Conservation (phyloP, 2,888 invertebrate species). For the Capitulum mitella region DNA sequence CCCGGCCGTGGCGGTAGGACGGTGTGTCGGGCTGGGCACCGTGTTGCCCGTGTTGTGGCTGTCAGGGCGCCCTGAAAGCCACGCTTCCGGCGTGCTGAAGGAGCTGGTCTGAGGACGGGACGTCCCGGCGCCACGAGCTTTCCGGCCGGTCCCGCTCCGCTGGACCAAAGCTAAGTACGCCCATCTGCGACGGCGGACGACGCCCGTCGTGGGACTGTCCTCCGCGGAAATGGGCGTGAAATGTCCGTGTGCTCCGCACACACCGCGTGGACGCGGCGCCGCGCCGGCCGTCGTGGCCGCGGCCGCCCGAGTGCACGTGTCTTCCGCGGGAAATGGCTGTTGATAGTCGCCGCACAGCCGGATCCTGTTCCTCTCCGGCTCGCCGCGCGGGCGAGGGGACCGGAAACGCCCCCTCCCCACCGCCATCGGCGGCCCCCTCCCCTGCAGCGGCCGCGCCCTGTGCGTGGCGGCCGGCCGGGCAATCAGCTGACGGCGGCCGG, state of each 20-base stretch:
- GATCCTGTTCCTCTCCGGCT: not conserved
- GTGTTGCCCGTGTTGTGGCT: not conserved
- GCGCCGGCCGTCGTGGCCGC: not conserved
- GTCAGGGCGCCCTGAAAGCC: not conserved
- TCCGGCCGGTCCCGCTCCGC: not conserved
- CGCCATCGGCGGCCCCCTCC: too few species aligned
- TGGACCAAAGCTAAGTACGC: not conserved
- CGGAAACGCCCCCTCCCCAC: not conserved
- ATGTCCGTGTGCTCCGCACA: too few species aligned
- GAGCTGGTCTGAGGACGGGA: too few species aligned
- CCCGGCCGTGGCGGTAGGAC: not conserved
- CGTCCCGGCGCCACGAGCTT: too few species aligned
- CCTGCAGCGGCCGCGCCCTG: not conserved
- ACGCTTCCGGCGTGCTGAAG: too few species aligned
- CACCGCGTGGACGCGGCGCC: too few species aligned
- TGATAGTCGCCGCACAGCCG: not conserved
- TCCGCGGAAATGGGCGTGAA: too few species aligned
- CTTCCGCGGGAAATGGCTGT: not conserved
- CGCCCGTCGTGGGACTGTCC: too few species aligned
- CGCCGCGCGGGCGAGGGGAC: not conserved
- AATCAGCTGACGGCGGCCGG: not conserved
- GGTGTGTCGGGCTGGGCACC: not conserved
- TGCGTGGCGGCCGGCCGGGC: not conserved
- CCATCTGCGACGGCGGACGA: not conserved
- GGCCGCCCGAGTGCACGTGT: not conserved